These are phyloP conservation scores for Sycophila sp. DNA, from an alignment of 1,140 invertebrate species.

Conservation along the genomic window DNA sequence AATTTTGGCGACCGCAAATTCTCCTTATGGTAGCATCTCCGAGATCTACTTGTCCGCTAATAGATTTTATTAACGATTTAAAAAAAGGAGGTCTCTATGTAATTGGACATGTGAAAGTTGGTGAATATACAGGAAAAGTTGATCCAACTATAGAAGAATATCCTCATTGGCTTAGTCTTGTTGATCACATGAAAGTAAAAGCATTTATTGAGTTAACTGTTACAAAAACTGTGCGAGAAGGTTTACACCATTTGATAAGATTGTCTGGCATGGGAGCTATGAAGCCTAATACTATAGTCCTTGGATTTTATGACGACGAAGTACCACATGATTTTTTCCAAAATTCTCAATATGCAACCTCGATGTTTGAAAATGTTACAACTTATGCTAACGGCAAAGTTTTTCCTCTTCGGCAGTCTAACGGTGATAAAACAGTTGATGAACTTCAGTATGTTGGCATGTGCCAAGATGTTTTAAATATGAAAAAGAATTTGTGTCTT, in stretches of 20 bases:
- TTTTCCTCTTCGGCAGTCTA: slow-evolving; percentile 61
- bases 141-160: slow-evolving; percentile 83
- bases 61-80: slow-evolving; percentile 97
- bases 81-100: slow-evolving; percentile 98
- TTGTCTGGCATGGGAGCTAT: slow-evolving; percentile 96
- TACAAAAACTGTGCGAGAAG: slow-evolving; percentile 84
- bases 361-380: slow-evolving; percentile 56
- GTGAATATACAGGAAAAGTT: slow-evolving; percentile 69
- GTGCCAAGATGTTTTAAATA: slow-evolving; percentile 84
- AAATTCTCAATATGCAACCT: slow-evolving; percentile 58
- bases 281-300: slow-evolving; percentile 96
- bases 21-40: slow-evolving; percentile 92
- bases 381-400: slow-evolving; percentile 49
- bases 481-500: slow-evolving; percentile 95
- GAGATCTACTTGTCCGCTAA: slow-evolving; percentile 87
- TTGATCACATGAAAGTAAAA: slow-evolving; percentile 92
- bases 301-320: slow-evolving; percentile 89
- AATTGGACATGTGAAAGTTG: slow-evolving; percentile 89
- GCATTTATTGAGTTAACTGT: slow-evolving; percentile 97
- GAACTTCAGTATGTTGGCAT: slow-evolving; percentile 86
- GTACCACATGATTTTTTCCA: slow-evolving; percentile 80
- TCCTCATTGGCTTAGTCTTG: slow-evolving; percentile 86
- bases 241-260: slow-evolving; percentile 91
- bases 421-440: slow-evolving; percentile 54
- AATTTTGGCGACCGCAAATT: slow-evolving; percentile 99